Base-by-base conservation (phyloP, 1,140 invertebrate species). In the Pogonomyrmex barbatus region DNA sequence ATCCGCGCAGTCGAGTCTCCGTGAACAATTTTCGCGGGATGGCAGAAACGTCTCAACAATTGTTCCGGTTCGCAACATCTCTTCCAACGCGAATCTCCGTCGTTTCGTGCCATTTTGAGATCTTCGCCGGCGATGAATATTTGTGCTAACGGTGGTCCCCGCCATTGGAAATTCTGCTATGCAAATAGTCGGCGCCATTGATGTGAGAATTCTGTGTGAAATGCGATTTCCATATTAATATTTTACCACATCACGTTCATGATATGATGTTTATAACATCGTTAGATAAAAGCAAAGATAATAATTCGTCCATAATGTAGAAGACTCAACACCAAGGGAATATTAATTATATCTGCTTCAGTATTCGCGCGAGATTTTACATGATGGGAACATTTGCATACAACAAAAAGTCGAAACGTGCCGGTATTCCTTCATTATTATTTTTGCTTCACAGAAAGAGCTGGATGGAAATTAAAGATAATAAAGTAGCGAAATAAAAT, bases 121-220 rank as follows among this genome's bases (percentile, higher is more conserved):
- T 62, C 86, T 82, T 65, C 85, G 88, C 70, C 89, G 87, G 67
- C 88, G 88, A 8, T 86, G 90, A 6, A 86, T 56, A 47, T 90
- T 88, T 1, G 88, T 85, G 14, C 50, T 68, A 33, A 84, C 87
- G 2, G 90, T 68, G 60, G 83, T 90, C 71, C 88, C 87, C 14
- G 81, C 73, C 39, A 86, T 76, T 39, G 90, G 86, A 14, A 93
- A 62, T 36, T 93, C 93, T 10, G 91, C 39, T 79, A 93, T 33
- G 58, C 91, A 93, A 73, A 93, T 45, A 45, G 91, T 92, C 24
- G 93, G 92, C 47, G 92, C 91, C 93, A 94, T 94, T 24, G 42
- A 2, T 2, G 1, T 10, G 60, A 67, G 33, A 82, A 12, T 42
- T 45, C 47, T 83, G 24, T 24, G 24, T 24, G 56, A 62, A 83